Evolutionary conservation across 2,888 invertebrate genomes (phyloP).

Genomic region (Nomada lathburiana): DNA sequence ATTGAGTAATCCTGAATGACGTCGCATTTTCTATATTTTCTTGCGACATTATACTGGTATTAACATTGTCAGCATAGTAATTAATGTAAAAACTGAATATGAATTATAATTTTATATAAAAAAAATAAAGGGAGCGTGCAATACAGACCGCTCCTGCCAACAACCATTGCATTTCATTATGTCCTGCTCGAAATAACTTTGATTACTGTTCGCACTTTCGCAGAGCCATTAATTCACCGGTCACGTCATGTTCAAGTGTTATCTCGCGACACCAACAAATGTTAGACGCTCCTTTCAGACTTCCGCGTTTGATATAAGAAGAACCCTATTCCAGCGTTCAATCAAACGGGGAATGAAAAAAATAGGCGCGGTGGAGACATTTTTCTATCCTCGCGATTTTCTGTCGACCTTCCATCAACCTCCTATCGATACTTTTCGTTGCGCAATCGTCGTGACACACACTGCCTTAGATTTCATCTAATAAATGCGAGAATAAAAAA

Average conservation of each 20-base stretch:
- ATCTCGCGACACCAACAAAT: neutral
- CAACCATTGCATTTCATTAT: neutral
- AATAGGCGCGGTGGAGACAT: neutral
- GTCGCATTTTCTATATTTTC: neutral
- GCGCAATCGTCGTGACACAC: neutral
- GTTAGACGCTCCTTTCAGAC: constrained; percentile 12
- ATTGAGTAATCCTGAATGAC: constrained; percentile 2
- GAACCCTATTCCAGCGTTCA: constrained; percentile 39
- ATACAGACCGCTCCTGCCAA: too few relatives aligned
- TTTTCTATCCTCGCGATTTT: too few relatives aligned
- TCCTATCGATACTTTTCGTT: neutral
- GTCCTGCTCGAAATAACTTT: neutral
- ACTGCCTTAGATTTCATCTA: too few relatives aligned
- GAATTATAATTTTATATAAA: too few relatives aligned
- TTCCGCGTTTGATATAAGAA: constrained; percentile 60
- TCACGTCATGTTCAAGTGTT: too few relatives aligned
- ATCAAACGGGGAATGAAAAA: constrained; percentile 6
- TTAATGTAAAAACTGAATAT: neutral
- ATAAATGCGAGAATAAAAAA: neutral
- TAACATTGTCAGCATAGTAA: neutral
- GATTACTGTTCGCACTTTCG: neutral
- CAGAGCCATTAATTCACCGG: neutral
- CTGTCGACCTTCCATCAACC: neutral
- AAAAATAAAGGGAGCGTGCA: too few relatives aligned
- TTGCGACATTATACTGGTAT: neutral